phyloP scores from a whole-genome alignment of 2,113 vertebrate species.

The Silurus glanis region DNA sequence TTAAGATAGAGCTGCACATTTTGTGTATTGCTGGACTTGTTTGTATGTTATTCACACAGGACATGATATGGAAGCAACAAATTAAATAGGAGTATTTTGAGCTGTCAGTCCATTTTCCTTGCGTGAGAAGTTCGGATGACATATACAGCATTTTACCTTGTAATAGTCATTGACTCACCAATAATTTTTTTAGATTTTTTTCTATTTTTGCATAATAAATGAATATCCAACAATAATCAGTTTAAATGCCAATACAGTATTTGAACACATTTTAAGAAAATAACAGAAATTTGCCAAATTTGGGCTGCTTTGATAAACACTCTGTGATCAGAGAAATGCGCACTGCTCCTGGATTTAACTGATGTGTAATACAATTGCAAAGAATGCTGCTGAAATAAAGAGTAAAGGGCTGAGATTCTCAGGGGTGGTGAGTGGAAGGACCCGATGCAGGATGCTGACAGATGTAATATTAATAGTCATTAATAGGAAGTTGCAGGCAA shows the following conservation, averaged over 20 bases:
- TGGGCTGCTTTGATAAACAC: not conserved
- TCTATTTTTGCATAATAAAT: constrained; percentile 14
- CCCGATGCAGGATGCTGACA: too few relatives aligned
- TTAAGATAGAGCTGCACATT: not conserved
- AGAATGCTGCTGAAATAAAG: not conserved
- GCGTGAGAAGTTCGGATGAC: constrained; percentile 2
- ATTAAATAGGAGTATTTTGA: not conserved
- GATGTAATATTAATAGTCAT: too few relatives aligned
- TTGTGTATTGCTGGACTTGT: not conserved
- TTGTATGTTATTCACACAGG: too few relatives aligned
- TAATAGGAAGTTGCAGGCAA: too few relatives aligned
- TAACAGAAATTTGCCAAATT: not conserved
- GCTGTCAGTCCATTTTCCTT: not conserved
- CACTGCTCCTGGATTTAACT: not conserved
- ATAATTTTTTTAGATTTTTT: not conserved
- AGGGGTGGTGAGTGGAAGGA: too few relatives aligned
- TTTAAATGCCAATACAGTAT: constrained; percentile 10
- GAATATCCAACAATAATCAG: constrained; percentile 15
- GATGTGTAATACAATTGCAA: not conserved
- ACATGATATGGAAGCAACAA: too few relatives aligned
- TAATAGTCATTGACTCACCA: not conserved
- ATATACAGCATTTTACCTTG: not conserved
- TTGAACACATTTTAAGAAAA: constrained; percentile 10
- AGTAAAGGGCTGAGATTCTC: not conserved
- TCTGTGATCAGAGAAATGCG: not conserved